Evolutionary conservation across 2,888 invertebrate genomes (phyloP), one percentile per base, ranked within the genome.

Genomic region (Limnephilus marmoratus): DNA sequence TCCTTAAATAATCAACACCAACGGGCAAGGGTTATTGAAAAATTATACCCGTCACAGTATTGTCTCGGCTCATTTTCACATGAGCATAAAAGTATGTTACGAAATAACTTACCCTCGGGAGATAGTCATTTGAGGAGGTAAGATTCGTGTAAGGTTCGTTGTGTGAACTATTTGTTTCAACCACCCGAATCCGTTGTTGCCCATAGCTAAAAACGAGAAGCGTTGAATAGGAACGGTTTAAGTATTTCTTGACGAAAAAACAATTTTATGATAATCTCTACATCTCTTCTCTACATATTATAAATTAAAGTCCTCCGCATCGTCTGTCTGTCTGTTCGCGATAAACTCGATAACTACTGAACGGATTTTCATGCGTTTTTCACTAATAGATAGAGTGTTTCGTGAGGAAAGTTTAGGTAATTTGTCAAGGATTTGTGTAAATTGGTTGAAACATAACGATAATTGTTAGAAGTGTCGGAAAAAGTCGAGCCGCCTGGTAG

Each of bases 21-120:
- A 11, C 37, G 37, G 86, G 45, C 13, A 45, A n/a, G 29, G 41
- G 15, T 45, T 86, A 45, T 37, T 45, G 45, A 45, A 86, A 86
- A 86, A 86, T 86, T 45, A 86, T 45, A 24, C 41, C 49, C 11
- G 85, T 45, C n/a, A 86, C n/a, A 86, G 68, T 24, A 45, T 45
- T 86, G n/a, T 9, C 45, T 86, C 45, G 45, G n/a, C 37, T 68
- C 53, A 68, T 41, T 86, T 86, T 29, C 86, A 86, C 41, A 29
- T n/a, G 49, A 86, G 45, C 86, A 45, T 86, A 68, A 68, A 68
- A 68, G 68, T 68, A n/a, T 45, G 45, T 86, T n/a, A 86, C 41
- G 86, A 86, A 86, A 86, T 86, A 45, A 86, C 37, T 83, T 49
- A 86, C 86, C 86, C 86, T 45, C 45, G 29, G 86, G 86, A 86